Percentiles rank a stretch among this genome's conserved stretches.
These are phyloP conservation scores for Galerucella pusilla DNA, from an alignment of 2,888 invertebrate species.

Conservation along the genomic window DNA sequence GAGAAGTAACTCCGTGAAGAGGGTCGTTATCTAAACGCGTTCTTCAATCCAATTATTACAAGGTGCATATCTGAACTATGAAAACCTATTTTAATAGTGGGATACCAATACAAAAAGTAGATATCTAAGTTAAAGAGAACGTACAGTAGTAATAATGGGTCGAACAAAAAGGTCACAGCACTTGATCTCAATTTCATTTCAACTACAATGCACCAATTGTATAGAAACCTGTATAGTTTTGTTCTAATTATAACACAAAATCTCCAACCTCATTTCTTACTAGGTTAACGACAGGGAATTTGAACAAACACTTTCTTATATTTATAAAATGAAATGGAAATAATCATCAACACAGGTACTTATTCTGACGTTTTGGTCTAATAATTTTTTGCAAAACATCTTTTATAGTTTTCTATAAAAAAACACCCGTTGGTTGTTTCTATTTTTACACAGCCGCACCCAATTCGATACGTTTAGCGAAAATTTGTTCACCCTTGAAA, in stretches of 20 bases:
- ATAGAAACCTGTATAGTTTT: conserved; percentile 8
- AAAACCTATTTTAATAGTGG: too few relatives aligned
- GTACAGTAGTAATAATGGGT: conserved; percentile 7
- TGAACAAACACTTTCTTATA: too few relatives aligned
- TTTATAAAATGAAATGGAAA: too few relatives aligned
- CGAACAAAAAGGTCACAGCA: conserved; percentile 19
- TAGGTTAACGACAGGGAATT: neutral
- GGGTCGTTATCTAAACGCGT: too few relatives aligned
- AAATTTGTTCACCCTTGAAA: neutral
- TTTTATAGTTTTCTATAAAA: neutral
- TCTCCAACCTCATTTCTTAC: conserved; percentile 3
- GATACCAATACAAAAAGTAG: neutral
- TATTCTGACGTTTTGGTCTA: too few relatives aligned
- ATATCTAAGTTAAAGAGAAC: neutral
- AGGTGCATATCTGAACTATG: too few relatives aligned
- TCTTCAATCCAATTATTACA: too few relatives aligned
- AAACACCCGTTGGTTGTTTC: too few relatives aligned
- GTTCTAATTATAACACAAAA: conserved; percentile 3
- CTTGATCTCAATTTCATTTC: conserved; percentile 26
- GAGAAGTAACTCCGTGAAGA: too few relatives aligned
- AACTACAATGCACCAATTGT: neutral
- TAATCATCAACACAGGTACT: too few relatives aligned
- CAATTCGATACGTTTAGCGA: neutral
- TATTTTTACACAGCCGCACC: neutral
- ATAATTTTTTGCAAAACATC: too few relatives aligned